A percentile compares a stretch with the other conserved stretches of the same genome.
Evolutionary conservation across 2,888 invertebrate species (phyloP).

Genomic region (Aspidiotus rigidus): DNA sequence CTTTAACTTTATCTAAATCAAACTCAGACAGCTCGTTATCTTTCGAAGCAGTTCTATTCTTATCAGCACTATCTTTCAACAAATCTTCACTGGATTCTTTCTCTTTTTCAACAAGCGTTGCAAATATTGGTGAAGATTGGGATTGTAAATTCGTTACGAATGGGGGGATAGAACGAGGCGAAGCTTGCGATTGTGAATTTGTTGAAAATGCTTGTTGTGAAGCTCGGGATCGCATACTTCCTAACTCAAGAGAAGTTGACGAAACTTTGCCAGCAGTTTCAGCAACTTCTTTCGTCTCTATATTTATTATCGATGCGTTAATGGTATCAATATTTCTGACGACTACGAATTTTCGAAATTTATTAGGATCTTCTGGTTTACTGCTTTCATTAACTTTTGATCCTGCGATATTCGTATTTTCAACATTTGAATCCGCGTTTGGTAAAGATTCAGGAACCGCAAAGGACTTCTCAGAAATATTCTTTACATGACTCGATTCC

Average conservation of each 20-base stretch:
- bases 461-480: no score
- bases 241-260: no score
- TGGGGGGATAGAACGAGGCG: neutral
- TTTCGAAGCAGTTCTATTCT: neutral
- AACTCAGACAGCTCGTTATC: neutral
- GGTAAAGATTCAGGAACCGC: neutral
- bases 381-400: neutral
- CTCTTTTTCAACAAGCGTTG: no score
- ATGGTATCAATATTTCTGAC: constrained; percentile 21
- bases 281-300: no score
- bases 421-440: neutral
- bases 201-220: no score
- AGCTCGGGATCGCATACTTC: no score
- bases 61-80: neutral
- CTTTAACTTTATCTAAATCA: constrained; percentile 21
- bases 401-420: neutral
- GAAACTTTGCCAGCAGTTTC: no score
- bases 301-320: neutral
- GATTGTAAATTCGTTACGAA: neutral
- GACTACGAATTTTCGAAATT: neutral
- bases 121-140: neutral
- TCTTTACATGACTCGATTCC: neutral
- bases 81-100: neutral
- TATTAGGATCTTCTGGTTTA: neutral
- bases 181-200: neutral